Evolutionary conservation across 1,140 invertebrate genomes (phyloP), one percentile per base, ranked within the genome.

Genomic region (Charaxes varanes): DNA sequence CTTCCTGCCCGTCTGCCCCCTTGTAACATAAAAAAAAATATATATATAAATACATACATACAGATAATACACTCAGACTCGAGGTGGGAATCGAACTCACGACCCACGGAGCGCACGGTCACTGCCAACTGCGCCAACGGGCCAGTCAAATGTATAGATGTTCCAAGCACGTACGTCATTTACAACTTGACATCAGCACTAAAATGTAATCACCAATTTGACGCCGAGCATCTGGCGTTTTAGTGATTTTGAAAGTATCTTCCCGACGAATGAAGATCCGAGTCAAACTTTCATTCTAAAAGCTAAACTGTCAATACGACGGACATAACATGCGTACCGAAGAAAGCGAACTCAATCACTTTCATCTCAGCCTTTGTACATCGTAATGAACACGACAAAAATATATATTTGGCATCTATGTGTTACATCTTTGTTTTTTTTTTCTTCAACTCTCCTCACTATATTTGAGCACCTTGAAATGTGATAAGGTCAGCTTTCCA

Each of bases 321-420:
- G 23, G 45, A 42, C 27, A 27, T 27, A 49, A 49, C 49, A 41
- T 38, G 45, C 27, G 46, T 8, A 36, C 19, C 49, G 37, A 53
- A 45, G 59, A 70, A 66, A 72, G 58, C 54, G 59, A 69, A 64
- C 56, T 62, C 67, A 66, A 71, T 74, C 70, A 78, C 73, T 78
- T 78, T 78, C 69, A 77, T 77, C 59, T 67, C 42, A 36, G 44
- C 40, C 53, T 62, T 62, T 71, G 55, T 62, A 35, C 41, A 30
- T 31, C 41, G 61, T 62, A 62, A 67, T 67, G 67, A 63, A 69
- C 59, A 61, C 43, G 52, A 71, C 62, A 63, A 71, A 61, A 64
- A 70, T 42, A 60, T 17, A 22, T 68, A 70, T 68, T 47, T 72
- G 53, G 65, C 67, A 74, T 77, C 72, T 73, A 73, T 73, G 62